phyloP scores from a whole-genome alignment of 2,888 invertebrate species.

The Nebria brevicollis region DNA sequence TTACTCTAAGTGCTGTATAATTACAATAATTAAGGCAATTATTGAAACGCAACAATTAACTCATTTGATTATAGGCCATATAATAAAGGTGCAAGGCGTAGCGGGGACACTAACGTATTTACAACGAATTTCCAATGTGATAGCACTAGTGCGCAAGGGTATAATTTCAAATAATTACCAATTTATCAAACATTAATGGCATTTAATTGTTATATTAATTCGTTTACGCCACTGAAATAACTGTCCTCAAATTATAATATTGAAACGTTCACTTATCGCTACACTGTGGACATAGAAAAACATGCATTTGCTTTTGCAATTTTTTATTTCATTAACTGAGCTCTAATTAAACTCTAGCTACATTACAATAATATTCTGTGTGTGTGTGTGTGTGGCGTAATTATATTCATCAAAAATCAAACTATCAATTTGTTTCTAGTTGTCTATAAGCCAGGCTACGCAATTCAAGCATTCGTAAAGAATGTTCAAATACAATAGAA shows the following conservation, averaged over 20 bases:
- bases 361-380: too few relatives aligned
- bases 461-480: too few relatives aligned
- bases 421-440: too few relatives aligned
- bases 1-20: constrained; percentile 38
- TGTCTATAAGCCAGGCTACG: too few relatives aligned
- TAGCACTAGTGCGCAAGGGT: background rate
- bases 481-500: background rate
- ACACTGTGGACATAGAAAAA: background rate
- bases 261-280: background rate
- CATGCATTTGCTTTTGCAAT: background rate
- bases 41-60: constrained; percentile 31
- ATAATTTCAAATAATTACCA: constrained; percentile 43
- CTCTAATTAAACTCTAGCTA: too few relatives aligned
- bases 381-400: too few relatives aligned
- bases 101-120: background rate
- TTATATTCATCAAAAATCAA: too few relatives aligned
- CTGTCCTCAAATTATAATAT: background rate
- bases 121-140: background rate
- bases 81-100: background rate
- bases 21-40: constrained; percentile 46
- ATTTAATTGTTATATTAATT: constrained; percentile 46
- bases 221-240: background rate
- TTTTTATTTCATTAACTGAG: background rate
- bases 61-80: background rate
- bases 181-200: constrained; percentile 45